phyloP scores from a whole-genome alignment of 2,113 vertebrate genomes.

The Melanostigma gelatinosum region DNA sequence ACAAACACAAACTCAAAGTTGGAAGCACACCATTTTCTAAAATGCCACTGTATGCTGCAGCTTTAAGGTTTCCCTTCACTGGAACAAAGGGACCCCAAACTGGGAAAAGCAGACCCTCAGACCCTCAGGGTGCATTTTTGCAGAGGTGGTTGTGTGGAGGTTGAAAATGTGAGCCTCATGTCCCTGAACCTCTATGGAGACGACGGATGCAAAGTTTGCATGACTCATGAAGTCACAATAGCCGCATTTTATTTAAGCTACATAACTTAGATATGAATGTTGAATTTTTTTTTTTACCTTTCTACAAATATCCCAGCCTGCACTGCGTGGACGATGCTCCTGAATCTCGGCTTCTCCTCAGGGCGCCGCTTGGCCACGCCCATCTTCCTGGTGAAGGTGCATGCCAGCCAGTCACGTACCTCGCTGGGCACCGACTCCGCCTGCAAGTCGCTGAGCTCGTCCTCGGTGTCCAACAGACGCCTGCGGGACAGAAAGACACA shows the following conservation, averaged over 20 bases:
- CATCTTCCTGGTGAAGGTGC: slow-evolving; percentile 97
- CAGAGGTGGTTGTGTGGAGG: neutral
- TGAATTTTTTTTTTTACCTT: slow-evolving; percentile 42
- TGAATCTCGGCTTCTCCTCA: slow-evolving; percentile 96
- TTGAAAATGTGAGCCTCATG: neutral
- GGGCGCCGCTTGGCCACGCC: slow-evolving; percentile 91
- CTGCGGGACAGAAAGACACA: slow-evolving; percentile 70
- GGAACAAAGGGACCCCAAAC: neutral
- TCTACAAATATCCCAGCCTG: slow-evolving; percentile 98
- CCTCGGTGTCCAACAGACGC: slow-evolving; percentile 93
- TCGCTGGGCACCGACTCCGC: slow-evolving; percentile 93
- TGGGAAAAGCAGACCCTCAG: neutral
- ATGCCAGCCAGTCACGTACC: slow-evolving; percentile 97
- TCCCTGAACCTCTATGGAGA: neutral
- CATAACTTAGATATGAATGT: neutral
- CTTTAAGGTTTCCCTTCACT: neutral
- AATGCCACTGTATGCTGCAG: neutral
- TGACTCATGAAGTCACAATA: neutral
- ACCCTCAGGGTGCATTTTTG: neutral
- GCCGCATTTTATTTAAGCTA: neutral
- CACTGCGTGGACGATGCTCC: slow-evolving; percentile 97
- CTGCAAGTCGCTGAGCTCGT: slow-evolving; percentile 95
- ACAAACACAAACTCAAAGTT: neutral
- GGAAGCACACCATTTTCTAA: neutral
- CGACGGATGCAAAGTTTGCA: neutral